Evolutionary conservation across 1,140 invertebrate genomes (phyloP).

Genomic region (Oryzaephilus surinamensis): DNA sequence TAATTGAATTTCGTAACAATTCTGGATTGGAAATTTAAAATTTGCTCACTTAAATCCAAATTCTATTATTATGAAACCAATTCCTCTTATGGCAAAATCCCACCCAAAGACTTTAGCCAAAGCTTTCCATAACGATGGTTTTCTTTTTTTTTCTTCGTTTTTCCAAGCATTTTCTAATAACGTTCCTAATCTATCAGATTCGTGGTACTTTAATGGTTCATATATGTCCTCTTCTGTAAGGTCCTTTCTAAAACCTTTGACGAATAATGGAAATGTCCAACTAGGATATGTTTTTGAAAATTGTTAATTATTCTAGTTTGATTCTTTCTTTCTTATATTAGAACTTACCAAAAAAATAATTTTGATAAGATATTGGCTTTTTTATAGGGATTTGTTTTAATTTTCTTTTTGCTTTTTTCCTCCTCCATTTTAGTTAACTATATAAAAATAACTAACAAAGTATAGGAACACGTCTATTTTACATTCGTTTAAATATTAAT

Average conservation of each 20-base stretch:
- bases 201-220: conserved; percentile 11
- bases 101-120: conserved; percentile 41
- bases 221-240: conserved; percentile 35
- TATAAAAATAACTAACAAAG: too few relatives aligned
- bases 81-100: too few relatives aligned
- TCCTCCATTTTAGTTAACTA: conserved; percentile 4
- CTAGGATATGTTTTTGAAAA: conserved; percentile 6
- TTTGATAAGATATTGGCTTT: conserved; percentile 2
- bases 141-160: conserved; percentile 16
- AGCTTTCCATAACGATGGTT: conserved; percentile 45
- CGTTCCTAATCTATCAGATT: conserved; percentile 15
- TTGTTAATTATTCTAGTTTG: not conserved
- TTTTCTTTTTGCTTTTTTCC: not conserved
- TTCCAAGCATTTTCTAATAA: conserved; percentile 21
- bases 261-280: conserved; percentile 15
- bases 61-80: too few relatives aligned
- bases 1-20: conserved; percentile 6
- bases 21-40: not conserved
- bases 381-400: conserved; percentile 3
- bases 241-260: conserved; percentile 13
- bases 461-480: too few relatives aligned
- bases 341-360: conserved; percentile 6
- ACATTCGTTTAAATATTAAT: too few relatives aligned
- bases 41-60: conserved; percentile 41
- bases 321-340: too few relatives aligned